Conservation (phyloP, 2,888 invertebrate species). For the Malacosoma neustria region DNA sequence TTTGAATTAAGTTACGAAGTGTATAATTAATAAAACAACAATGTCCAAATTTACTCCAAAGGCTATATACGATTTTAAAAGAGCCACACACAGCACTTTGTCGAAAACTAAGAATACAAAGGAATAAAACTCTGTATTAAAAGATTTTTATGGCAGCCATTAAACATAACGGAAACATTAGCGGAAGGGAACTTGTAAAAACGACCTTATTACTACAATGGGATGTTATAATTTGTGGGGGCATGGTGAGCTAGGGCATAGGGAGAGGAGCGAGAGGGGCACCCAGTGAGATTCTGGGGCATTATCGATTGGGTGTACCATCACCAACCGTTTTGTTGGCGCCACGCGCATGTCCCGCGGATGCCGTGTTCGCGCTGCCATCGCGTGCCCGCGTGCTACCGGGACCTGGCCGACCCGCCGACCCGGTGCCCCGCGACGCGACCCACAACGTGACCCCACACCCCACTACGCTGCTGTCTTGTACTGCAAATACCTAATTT, state of each 20-base stretch:
- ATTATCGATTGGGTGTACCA: conserved; percentile 65
- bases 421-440: conserved; percentile 8
- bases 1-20: too few species aligned
- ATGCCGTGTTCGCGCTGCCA: conserved; percentile 7
- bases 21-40: too few species aligned
- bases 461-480: not conserved
- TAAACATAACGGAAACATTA: conserved; percentile 49
- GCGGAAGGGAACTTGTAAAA: conserved; percentile 49
- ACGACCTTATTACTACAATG: conserved; percentile 61
- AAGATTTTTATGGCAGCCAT: conserved; percentile 57
- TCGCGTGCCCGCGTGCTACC: conserved; percentile 9
- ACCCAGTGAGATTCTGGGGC: conserved; percentile 54
- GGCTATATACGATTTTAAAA: too few species aligned
- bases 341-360: conserved; percentile 17
- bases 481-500: not conserved
- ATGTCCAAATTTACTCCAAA: too few species aligned
- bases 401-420: conserved; percentile 9
- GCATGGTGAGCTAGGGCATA: conserved; percentile 41
- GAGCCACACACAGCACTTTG: not conserved
- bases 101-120: conserved; percentile 30
- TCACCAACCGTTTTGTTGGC: conserved; percentile 50
- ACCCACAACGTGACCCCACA: conserved; percentile 6
- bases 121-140: conserved; percentile 39
- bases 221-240: conserved; percentile 62
- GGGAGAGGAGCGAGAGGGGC: conserved; percentile 49